Base-by-base conservation (phyloP, 2,797 vertebrate genomes). In the Periparus ater region DNA sequence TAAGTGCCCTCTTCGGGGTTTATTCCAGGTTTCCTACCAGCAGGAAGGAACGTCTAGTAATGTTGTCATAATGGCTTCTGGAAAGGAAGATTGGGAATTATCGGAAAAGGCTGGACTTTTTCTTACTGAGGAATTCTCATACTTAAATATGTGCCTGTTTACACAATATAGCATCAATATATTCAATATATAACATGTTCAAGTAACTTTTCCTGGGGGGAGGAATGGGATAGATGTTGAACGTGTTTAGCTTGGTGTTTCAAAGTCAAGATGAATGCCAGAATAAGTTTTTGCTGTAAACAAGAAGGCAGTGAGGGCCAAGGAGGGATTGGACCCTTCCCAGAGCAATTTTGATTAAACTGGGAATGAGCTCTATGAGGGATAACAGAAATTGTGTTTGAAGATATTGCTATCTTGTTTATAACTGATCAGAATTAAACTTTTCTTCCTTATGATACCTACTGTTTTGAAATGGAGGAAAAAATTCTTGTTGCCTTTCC, bases 1-100 rank as follows among this genome's bases (percentile, higher is more conserved):
- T 99, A 97, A 98, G 99, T 98, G 67, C 5, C 26, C 32, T 67
- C 2, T 44, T 62, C 19, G 48, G 36, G 4, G 25, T 63, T 73
- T 38, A 8, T 70, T 65, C 27, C 30, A 17, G 21, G 2, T 32
- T 85, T 80, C 34, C 27, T 44, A 12, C 17, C 6, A 29, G 34
- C 7, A 14, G 42, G 42, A 42, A 42, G 13, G 42, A 42, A 42
- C 16, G 4, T 36, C 32, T 55, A 5, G 18, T 67, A 57, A 30
- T 3, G 2, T 12, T 38, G 55, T 47, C 14, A 22, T 62, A 79
- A 48, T n/a, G 13, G 11, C 14, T 54, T 29, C 12, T 42, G 30
- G 38, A 61, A 74, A 58, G 54, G 23, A 78, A 42, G 30, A 30
- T 74, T 5, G 63, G 63, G 38, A 89, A 38, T 74, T 66, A 22